Evolutionary conservation across 2,888 invertebrate genomes (phyloP).

Genomic region (Eupithecia subfuscata): DNA sequence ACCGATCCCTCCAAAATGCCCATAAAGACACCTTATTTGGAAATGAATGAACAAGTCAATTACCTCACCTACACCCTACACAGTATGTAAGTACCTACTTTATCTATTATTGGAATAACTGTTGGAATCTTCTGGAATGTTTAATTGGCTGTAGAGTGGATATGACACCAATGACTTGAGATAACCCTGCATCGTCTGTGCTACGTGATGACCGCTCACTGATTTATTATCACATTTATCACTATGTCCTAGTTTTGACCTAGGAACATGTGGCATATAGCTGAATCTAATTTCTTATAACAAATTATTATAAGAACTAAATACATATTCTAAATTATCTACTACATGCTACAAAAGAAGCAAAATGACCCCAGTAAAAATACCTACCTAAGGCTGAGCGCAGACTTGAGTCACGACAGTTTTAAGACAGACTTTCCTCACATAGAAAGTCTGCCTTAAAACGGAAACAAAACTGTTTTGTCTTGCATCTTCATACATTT

Average conservation of each 20-base stretch:
- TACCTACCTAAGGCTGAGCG: too few relatives aligned
- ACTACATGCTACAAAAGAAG: not conserved
- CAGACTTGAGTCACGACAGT: too few relatives aligned
- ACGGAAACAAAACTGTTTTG: too few relatives aligned
- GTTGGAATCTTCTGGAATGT: slow-evolving; percentile 2
- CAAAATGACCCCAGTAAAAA: not conserved
- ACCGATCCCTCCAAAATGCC: too few relatives aligned
- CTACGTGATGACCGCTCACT: not conserved
- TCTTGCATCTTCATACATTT: too few relatives aligned
- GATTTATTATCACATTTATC: not conserved
- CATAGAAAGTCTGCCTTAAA: too few relatives aligned
- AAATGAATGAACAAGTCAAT: too few relatives aligned
- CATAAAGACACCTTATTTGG: too few relatives aligned
- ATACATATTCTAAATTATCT: not conserved
- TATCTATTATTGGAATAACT: slow-evolving; percentile 5
- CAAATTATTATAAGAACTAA: not conserved
- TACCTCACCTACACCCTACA: not conserved
- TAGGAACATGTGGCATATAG: not conserved
- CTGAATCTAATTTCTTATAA: not conserved
- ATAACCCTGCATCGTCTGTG: not conserved
- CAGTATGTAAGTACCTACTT: not conserved
- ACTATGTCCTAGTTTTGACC: slow-evolving; percentile 3
- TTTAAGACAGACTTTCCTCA: too few relatives aligned
- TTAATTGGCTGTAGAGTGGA: not conserved
- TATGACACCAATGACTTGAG: not conserved